Evolutionary conservation across 2,797 vertebrate species (phyloP).

Genomic region (Spondyliosoma cantharus): DNA sequence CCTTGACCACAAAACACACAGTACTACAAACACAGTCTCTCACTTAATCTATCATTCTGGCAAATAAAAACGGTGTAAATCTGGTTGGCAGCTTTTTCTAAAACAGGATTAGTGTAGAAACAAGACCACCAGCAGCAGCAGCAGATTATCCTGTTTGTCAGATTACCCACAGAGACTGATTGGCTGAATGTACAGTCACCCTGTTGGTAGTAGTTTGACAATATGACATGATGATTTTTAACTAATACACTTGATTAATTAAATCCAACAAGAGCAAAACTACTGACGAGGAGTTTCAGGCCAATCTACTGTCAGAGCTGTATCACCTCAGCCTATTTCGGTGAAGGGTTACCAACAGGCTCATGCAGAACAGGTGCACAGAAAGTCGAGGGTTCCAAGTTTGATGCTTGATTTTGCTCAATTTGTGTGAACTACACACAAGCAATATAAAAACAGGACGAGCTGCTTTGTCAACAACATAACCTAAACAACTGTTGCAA

Average conservation of each 20-base stretch:
- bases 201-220: constrained; percentile 20
- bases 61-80: constrained; percentile 35
- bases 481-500: neutral
- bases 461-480: neutral
- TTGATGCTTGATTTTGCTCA: neutral
- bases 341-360: neutral
- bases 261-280: constrained; percentile 22
- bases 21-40: constrained; percentile 20
- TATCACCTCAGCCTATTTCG: constrained; percentile 3
- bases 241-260: neutral
- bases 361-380: constrained; percentile 14
- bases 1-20: constrained; percentile 40
- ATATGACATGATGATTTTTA: constrained; percentile 8
- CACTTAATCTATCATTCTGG: constrained; percentile 33
- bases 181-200: constrained; percentile 23
- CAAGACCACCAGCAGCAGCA: constrained; percentile 58
- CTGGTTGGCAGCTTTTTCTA: constrained; percentile 55
- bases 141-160: constrained; percentile 71
- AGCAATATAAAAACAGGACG: neutral
- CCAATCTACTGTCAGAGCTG: neutral
- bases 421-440: constrained; percentile 8
- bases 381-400: neutral
- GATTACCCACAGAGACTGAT: constrained; percentile 55
- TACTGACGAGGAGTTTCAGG: neutral
- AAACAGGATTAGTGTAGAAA: constrained; percentile 71